These are phyloP conservation scores for Erynnis tages DNA, from an alignment of 2,888 invertebrate genomes.

Conservation along the genomic window DNA sequence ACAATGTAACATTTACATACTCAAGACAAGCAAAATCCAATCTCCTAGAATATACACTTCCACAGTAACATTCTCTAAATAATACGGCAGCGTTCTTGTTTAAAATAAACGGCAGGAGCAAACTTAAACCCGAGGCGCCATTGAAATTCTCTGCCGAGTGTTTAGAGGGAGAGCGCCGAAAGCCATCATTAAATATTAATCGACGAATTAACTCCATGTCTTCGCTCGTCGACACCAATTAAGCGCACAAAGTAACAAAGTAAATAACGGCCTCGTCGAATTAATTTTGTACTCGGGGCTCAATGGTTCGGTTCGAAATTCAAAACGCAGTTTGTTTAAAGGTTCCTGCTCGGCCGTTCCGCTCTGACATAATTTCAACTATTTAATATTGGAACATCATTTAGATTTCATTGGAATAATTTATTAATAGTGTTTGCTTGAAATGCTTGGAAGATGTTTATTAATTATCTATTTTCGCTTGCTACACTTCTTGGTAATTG, in stretches of 20 bases:
- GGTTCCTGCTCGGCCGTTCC: constrained; percentile 36
- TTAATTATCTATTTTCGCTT: no score
- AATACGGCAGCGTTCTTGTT: constrained; percentile 23
- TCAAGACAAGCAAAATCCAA: constrained; percentile 7
- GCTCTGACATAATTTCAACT: constrained; percentile 7
- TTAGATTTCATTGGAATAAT: neutral
- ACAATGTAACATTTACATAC: neutral
- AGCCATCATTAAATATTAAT: constrained; percentile 75
- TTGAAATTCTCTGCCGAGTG: constrained; percentile 24
- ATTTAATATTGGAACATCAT: constrained; percentile 9
- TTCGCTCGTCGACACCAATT: constrained; percentile 73
- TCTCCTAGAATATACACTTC: constrained; percentile 16
- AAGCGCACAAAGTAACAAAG: constrained; percentile 76
- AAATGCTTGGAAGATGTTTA: no score
- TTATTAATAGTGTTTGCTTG: no score
- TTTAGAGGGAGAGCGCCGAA: constrained; percentile 34
- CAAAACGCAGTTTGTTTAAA: constrained; percentile 66
- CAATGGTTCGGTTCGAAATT: constrained; percentile 50
- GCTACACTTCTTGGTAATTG: no score
- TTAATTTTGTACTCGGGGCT: constrained; percentile 65
- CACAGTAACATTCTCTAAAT: constrained; percentile 17
- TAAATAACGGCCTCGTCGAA: constrained; percentile 70
- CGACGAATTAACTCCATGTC: constrained; percentile 76
- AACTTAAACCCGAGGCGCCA: constrained; percentile 26
- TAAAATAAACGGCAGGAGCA: constrained; percentile 26